These are phyloP conservation scores for Iselma pallidipennis DNA, from an alignment of 2,888 invertebrate species.

Conservation along the genomic window DNA sequence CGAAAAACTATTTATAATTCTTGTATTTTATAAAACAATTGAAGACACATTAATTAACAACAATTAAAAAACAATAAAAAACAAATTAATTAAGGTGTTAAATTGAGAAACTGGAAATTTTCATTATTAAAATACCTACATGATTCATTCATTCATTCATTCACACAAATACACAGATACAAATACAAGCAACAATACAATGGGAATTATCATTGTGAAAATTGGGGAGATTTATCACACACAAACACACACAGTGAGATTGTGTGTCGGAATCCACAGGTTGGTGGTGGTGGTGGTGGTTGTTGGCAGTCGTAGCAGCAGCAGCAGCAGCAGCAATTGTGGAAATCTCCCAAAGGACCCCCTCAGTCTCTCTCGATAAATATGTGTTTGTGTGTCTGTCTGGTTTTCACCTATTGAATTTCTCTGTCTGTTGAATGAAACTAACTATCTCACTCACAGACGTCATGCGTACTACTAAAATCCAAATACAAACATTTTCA, in stretches of 20 bases:
- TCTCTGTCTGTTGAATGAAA: constrained; percentile 52
- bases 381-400: neutral
- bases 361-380: constrained; percentile 41
- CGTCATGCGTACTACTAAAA: constrained; percentile 47
- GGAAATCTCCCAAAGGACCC: constrained; percentile 46
- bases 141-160: neutral
- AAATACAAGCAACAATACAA: constrained; percentile 37
- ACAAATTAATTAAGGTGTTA: too few species aligned
- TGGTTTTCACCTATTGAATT: constrained; percentile 21
- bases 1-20: too few species aligned
- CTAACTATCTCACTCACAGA: constrained; percentile 47
- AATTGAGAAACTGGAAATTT: too few species aligned
- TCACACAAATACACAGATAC: constrained; percentile 18
- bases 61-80: neutral
- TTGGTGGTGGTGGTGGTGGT: constrained; percentile 41
- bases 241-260: neutral
- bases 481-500: constrained; percentile 14
- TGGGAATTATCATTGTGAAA: constrained; percentile 37
- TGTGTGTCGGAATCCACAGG: constrained; percentile 53
- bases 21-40: too few species aligned
- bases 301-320: constrained; percentile 29
- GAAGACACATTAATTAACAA: too few species aligned
- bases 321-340: constrained; percentile 44
- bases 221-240: constrained; percentile 51
- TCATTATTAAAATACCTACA: too few species aligned